Conservation (phyloP, 2,113 vertebrate genomes). For the western clawed frog (Xenopus tropicalis) region DNA sequence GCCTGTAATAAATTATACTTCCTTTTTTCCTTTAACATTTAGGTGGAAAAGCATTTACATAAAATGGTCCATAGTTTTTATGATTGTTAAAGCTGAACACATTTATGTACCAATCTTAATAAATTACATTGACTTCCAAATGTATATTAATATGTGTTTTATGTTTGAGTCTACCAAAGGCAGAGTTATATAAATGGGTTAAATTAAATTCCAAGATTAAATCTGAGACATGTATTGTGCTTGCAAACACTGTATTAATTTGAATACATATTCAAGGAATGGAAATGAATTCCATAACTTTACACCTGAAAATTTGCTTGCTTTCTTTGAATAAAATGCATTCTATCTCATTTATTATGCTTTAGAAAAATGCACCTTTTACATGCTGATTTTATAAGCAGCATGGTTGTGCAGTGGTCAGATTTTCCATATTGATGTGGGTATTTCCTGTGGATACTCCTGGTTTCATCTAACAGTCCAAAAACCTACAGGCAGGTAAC, state of each 20-base stretch:
- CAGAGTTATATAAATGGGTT: neutral
- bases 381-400: no score
- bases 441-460: no score
- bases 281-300: conserved; percentile 16
- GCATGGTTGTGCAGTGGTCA: no score
- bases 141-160: conserved; percentile 34
- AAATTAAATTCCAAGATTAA: neutral
- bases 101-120: conserved; percentile 17
- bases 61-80: conserved; percentile 30
- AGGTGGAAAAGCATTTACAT: conserved; percentile 35
- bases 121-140: conserved; percentile 15
- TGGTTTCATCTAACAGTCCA: no score
- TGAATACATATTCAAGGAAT: conserved; percentile 30
- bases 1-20: conserved; percentile 22
- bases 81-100: conserved; percentile 17
- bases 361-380: no score
- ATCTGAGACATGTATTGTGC: neutral
- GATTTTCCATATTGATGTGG: no score
- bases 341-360: no score
- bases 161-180: neutral
- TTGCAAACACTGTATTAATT: conserved; percentile 31
- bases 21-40: neutral
- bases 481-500: no score
- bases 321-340: no score
- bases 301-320: conserved; percentile 12